Evolutionary conservation across 2,113 vertebrate genomes (phyloP), one percentile per base, ranked within the genome.

Genomic region (Formicarius rufipectus): DNA sequence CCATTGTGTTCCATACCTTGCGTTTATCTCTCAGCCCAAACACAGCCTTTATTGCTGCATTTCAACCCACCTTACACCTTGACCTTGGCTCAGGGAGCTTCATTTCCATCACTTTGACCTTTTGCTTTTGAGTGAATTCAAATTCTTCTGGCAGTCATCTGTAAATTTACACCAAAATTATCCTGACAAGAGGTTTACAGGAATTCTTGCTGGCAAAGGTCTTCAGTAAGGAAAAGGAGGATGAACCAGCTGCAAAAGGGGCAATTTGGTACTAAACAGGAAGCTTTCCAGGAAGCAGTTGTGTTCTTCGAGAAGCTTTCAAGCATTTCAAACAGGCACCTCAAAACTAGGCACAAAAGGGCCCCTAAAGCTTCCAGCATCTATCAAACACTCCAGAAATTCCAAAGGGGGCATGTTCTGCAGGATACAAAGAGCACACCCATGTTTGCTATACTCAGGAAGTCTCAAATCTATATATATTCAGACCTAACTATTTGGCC

Each of bases 301-400:
- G 39, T 63, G 10, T 92, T 96, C 74, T 94, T 92, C 94, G 81
- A 92, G 91, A 83, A 92, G 82, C 81, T 95, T 97, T 96, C 80
- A 95, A 96, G 93, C 93, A 95, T 93, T 96, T 96, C 78, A 92
- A 97, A 96, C 95, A 95, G 96, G 96, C 66, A 98, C 59, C 92
- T 97, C 89, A 96, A 97, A 92, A 97, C 85, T 60, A 91, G 90
- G 93, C 93, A 97, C 90, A 95, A 83, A 86, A n/a, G 1, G 49
- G 86, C 91, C 93, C 78, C 88, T 96, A 87, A 93, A 96, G 60
- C 88, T 95, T 93, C 89, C 96, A 96, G 50, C 52, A 93, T 30
- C 93, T 62, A 94, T 40, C 74, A 80, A 79, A 94, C 44, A 91
- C 62, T 76, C 64, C 60, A 89, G 74, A 95, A 94, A 95, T 90